Evolutionary conservation across 2,797 vertebrate species (phyloP).

Genomic region (Chromobotia macracanthus): DNA sequence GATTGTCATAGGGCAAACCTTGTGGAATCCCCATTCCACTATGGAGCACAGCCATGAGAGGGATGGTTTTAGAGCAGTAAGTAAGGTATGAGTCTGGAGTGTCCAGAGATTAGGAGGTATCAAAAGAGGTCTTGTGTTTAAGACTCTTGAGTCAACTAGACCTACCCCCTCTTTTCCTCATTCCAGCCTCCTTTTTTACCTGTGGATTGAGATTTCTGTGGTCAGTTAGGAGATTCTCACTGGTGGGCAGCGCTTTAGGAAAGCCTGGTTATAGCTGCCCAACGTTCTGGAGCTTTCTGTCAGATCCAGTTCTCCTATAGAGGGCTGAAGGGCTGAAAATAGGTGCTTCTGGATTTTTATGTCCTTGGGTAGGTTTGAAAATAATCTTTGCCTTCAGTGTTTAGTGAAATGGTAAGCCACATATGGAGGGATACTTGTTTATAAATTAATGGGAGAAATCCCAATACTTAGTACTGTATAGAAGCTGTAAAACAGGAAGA

Average conservation of each 20-base stretch:
- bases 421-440: not conserved
- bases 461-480: not conserved
- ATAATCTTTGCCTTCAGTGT: not conserved
- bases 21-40: constrained; percentile 74
- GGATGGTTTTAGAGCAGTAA: constrained; percentile 68
- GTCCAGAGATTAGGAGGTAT: constrained; percentile 65
- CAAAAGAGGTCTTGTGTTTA: constrained; percentile 79
- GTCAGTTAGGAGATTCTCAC: constrained; percentile 68
- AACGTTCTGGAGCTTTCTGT: constrained; percentile 52
- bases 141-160: constrained; percentile 46
- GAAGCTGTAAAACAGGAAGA: not conserved
- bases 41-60: constrained; percentile 66
- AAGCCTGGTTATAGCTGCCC: constrained; percentile 69
- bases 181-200: constrained; percentile 71
- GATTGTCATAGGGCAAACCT: constrained; percentile 69
- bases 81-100: constrained; percentile 61
- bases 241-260: constrained; percentile 66
- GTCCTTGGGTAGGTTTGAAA: constrained; percentile 13
- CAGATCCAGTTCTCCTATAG: constrained; percentile 71
- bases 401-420: not conserved
- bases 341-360: constrained; percentile 49
- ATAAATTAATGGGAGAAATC: not conserved
- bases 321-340: constrained; percentile 66
- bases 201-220: constrained; percentile 72
- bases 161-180: constrained; percentile 2